Percentiles rank a stretch among this genome's conserved stretches.
These are phyloP conservation scores for Drosophila subquinaria DNA, from an alignment of 2,888 invertebrate genomes.

Conservation along the genomic window DNA sequence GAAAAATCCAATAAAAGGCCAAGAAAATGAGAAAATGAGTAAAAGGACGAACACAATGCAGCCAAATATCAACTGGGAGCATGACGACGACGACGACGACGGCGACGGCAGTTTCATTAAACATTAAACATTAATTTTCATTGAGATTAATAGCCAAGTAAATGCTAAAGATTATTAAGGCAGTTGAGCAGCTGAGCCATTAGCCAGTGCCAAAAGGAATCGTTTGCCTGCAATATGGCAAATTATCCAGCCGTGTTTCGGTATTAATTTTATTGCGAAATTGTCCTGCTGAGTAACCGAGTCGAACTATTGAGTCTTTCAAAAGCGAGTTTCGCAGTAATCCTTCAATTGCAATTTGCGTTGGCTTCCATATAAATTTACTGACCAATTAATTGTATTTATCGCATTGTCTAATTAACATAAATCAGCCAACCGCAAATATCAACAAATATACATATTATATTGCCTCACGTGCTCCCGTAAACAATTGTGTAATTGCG, in stretches of 20 bases:
- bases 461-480: conserved; percentile 35
- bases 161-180: conserved; percentile 78
- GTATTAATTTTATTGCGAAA: conserved; percentile 52
- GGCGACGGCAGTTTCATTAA: conserved; percentile 58
- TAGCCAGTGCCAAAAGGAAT: conserved; percentile 25
- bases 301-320: neutral
- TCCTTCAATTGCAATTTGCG: conserved; percentile 5
- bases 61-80: conserved; percentile 39
- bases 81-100: neutral
- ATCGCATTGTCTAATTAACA: conserved; percentile 56
- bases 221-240: conserved; percentile 29
- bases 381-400: conserved; percentile 55
- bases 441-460: conserved; percentile 38
- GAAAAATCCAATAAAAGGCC: conserved; percentile 31
- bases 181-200: conserved; percentile 34
- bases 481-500: conserved; percentile 69
- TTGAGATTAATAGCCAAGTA: conserved; percentile 81
- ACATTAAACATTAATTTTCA: conserved; percentile 76
- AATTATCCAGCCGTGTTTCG: conserved; percentile 45
- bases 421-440: conserved; percentile 63
- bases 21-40: conserved; percentile 12
- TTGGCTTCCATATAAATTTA: conserved; percentile 44
- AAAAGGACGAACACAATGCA: conserved; percentile 33
- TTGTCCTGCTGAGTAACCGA: conserved; percentile 36
- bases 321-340: neutral